Conservation (phyloP, 1,140 invertebrate species). For the Drosophila simulans region DNA sequence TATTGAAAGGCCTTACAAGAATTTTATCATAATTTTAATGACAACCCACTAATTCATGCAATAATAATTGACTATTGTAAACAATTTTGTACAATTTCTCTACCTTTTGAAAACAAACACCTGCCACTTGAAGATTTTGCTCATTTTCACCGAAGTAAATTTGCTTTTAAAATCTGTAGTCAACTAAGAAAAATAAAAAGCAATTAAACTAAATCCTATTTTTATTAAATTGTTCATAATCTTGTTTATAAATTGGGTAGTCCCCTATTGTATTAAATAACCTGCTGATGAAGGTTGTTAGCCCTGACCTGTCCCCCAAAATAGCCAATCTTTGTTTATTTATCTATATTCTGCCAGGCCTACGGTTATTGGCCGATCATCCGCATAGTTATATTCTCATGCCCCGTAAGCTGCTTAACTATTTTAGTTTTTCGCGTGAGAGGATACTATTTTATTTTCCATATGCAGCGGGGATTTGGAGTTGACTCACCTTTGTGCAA, state of each 20-base stretch:
- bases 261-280: neutral
- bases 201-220: too few relatives aligned
- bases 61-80: too few relatives aligned
- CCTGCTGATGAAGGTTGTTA: neutral
- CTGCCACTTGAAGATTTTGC: too few relatives aligned
- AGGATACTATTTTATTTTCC: constrained; percentile 20
- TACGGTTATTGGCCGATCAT: constrained; percentile 3
- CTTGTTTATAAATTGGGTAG: too few relatives aligned
- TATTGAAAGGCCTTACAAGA: too few relatives aligned
- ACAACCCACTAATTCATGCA: neutral
- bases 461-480: neutral
- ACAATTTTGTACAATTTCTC: too few relatives aligned
- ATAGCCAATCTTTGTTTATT: constrained; percentile 42
- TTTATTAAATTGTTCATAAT: too few relatives aligned
- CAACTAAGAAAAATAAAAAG: too few relatives aligned
- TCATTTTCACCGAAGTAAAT: too few relatives aligned
- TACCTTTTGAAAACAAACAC: too few relatives aligned
- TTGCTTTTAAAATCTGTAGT: too few relatives aligned
- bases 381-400: constrained; percentile 16
- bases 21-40: too few relatives aligned
- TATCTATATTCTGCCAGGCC: constrained; percentile 16
- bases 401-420: constrained; percentile 46
- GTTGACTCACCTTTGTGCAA: constrained; percentile 66
- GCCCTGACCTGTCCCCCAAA: neutral
- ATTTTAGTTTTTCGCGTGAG: constrained; percentile 55